Evolutionary conservation across 2,797 vertebrate species (phyloP).

Genomic region (Dicrostonyx torquatus): DNA sequence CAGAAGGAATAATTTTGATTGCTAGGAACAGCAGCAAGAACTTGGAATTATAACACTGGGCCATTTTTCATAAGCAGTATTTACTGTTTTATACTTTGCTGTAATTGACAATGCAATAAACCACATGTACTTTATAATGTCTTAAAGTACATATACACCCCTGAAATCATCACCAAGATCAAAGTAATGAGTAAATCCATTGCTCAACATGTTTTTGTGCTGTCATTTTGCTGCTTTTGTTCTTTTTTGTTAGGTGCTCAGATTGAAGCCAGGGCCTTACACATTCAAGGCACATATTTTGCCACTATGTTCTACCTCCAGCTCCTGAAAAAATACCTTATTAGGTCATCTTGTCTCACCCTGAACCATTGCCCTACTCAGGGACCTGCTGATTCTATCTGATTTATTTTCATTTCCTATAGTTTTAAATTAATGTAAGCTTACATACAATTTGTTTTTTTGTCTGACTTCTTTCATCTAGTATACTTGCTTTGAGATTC

Average conservation of each 20-base stretch:
- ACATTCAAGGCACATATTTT: neutral
- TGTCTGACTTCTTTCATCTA: slow-evolving; percentile 16
- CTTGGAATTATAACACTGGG: neutral
- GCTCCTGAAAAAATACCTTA: neutral
- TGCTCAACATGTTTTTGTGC: neutral
- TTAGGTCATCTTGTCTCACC: neutral
- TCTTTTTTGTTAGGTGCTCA: neutral
- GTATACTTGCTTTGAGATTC: slow-evolving; percentile 3
- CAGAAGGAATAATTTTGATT: slow-evolving; percentile 21
- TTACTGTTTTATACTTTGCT: slow-evolving; percentile 28
- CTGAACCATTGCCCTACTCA: neutral
- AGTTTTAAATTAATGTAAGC: slow-evolving; percentile 31
- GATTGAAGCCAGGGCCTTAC: neutral
- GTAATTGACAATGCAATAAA: slow-evolving; percentile 7
- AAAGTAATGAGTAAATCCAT: neutral
- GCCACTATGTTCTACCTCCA: neutral
- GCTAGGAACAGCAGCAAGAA: neutral
- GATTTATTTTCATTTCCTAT: slow-evolving; percentile 11
- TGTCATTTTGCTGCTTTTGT: neutral
- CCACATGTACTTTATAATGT: neutral
- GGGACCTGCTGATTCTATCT: slow-evolving; percentile 39
- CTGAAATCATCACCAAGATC: neutral
- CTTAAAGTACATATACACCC: slow-evolving; percentile 3
- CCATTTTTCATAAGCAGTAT: neutral
- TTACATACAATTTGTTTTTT: slow-evolving; percentile 7